phyloP scores from a whole-genome alignment of 2,797 vertebrate species.

The Emys orbicularis region DNA sequence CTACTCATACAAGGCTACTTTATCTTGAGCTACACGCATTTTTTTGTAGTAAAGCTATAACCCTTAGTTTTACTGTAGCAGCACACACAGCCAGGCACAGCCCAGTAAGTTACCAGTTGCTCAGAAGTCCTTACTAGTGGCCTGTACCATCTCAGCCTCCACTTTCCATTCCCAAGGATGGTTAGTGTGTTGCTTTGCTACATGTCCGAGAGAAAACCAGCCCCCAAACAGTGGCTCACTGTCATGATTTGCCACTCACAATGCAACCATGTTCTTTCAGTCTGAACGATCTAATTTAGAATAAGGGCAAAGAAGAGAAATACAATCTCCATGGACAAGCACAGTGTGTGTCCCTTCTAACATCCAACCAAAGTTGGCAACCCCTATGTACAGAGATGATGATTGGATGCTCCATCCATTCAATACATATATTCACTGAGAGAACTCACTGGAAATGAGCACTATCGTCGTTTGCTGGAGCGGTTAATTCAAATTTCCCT shows the following conservation, averaged over 20 bases:
- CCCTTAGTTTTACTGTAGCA: background rate
- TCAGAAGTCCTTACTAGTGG: background rate
- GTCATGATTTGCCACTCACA: rapidly evolving
- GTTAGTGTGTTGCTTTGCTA: background rate
- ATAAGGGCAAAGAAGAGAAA: background rate
- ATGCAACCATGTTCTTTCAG: background rate
- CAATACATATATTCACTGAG: background rate
- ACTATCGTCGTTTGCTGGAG: background rate
- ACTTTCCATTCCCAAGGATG: rapidly evolving
- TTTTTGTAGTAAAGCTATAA: background rate
- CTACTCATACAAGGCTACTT: rapidly evolving
- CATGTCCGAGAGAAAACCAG: background rate
- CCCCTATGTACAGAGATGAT: no score
- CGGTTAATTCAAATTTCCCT: background rate
- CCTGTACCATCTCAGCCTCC: background rate
- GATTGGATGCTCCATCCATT: background rate
- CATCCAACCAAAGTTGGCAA: no score
- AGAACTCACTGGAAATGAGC: background rate
- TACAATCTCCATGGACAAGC: background rate
- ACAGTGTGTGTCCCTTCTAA: no score
- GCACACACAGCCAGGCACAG: background rate
- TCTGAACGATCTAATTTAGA: background rate
- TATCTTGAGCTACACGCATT: background rate
- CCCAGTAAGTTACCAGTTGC: rapidly evolving
- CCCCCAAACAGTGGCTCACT: background rate